phyloP scores from a whole-genome alignment of 2,888 invertebrate species.

The Phyto melanocephala region DNA sequence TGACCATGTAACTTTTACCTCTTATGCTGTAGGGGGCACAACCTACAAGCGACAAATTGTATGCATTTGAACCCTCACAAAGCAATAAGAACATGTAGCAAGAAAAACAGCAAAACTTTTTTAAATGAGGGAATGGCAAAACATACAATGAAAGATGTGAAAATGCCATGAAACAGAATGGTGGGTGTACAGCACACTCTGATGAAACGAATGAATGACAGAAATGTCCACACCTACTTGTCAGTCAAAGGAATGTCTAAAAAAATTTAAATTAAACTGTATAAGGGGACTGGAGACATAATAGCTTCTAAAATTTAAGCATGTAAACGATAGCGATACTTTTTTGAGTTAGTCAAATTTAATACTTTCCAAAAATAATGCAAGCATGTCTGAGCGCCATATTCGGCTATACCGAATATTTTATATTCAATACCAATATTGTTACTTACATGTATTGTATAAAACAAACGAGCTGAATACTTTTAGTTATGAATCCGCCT shows the following conservation, averaged over 20 bases:
- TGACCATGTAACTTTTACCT: slow-evolving; percentile 70
- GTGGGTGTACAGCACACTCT: slow-evolving; percentile 74
- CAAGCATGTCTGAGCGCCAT: too few relatives aligned
- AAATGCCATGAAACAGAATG: slow-evolving; percentile 7
- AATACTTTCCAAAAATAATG: too few relatives aligned
- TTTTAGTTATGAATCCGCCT: too few relatives aligned
- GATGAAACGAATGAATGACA: slow-evolving; percentile 76
- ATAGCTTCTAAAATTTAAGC: slow-evolving; percentile 48
- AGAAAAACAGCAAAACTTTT: slow-evolving; percentile 27
- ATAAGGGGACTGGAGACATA: slow-evolving; percentile 15
- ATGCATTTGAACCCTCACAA: slow-evolving; percentile 68
- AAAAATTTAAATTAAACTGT: slow-evolving; percentile 45
- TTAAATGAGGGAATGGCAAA: slow-evolving; percentile 1
- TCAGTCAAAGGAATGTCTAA: slow-evolving; percentile 71
- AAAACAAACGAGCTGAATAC: too few relatives aligned
- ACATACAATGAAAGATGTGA: background rate
- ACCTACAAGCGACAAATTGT: slow-evolving; percentile 75
- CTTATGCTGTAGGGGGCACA: slow-evolving; percentile 74
- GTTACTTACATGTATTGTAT: too few relatives aligned
- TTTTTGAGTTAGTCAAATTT: background rate
- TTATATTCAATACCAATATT: too few relatives aligned
- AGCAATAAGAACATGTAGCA: slow-evolving; percentile 1
- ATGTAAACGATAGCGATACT: slow-evolving; percentile 5
- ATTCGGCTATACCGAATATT: too few relatives aligned
- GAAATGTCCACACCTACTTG: slow-evolving; percentile 77